Evolutionary conservation across 2,113 vertebrate species (phyloP).

Genomic region (Colius striatus): DNA sequence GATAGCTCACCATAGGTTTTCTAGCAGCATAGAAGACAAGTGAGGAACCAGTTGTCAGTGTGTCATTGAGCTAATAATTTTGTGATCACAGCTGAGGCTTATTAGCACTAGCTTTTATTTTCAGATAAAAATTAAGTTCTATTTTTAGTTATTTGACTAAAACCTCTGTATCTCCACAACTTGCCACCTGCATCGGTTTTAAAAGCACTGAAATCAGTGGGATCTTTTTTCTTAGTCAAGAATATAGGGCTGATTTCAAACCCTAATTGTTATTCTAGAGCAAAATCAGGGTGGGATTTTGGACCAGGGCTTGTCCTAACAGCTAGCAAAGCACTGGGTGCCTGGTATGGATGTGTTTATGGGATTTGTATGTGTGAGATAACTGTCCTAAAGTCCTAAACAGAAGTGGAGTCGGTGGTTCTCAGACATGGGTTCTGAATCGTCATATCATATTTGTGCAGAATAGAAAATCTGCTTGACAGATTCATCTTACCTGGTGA

Average conservation of each 20-base stretch:
- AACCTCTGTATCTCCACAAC: not conserved
- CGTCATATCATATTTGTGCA: not conserved
- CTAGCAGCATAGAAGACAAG: not conserved
- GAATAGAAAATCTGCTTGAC: not conserved
- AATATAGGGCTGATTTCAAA: not conserved
- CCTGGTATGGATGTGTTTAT: not conserved
- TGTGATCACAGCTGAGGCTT: not conserved
- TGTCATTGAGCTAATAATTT: not conserved
- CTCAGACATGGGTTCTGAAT: not conserved
- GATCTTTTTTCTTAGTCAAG: not conserved
- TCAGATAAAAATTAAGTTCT: not conserved
- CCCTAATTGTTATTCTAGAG: rapidly evolving
- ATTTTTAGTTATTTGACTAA: not conserved
- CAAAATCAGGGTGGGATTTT: not conserved
- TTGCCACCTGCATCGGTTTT: not conserved
- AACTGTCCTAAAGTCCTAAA: not conserved
- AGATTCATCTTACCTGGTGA: not conserved
- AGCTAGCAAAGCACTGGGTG: not conserved
- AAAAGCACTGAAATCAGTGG: not conserved
- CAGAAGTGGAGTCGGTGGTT: not conserved
- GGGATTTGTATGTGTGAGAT: not conserved
- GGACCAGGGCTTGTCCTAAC: not conserved
- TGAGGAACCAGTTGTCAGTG: not conserved
- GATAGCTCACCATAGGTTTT: not conserved
- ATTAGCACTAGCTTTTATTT: not conserved